Base-by-base conservation (phyloP, 2,797 vertebrate genomes). In the Hoplostethus mediterraneus region DNA sequence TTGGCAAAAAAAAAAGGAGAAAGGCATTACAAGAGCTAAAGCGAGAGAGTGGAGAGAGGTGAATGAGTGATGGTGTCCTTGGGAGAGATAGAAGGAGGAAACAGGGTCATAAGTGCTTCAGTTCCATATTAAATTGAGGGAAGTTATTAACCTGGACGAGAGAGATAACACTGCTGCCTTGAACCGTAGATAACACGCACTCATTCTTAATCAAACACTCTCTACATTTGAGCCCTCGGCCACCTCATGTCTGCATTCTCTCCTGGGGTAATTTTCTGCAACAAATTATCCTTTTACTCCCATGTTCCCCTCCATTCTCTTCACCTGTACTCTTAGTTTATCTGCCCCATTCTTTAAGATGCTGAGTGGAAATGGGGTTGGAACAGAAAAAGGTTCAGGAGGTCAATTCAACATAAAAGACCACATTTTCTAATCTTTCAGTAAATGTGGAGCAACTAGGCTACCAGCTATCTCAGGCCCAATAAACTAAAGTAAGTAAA, bases 141-240 rank as follows among this genome's bases (percentile, higher is more conserved):
- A 91, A 87, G 93, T 89, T 88, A 93, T 90, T 93, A 93, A 91
- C 80, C 79, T 84, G 88, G 75, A 82, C 16, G 44, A 77, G 80
- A 71, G 65, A 89, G 93, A 94, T 92, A 93, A 93, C 81, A 38
- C 67, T 0, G 80, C 87, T 86, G 85, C 83, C 83, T 87, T 92
- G 87, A 82, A 89, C 82, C 83, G 84, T 42, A 86, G 88, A 93
- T 90, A 91, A 89, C 77, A 57, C 2, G 67, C 74, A 82, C 80
- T 89, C 77, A n/a, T 2, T 11, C 14, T 12, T 47, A 31, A 45
- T 21, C 40, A 40, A 6, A 13, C 38, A 72, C 79, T 80, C 21
- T 10, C 64, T 21, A 30, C 48, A 87, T 64, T 80, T 40, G 63
- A 79, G 55, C 30, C 54, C 67, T 73, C n/a, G 69, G 77, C 58